Evolutionary conservation across 64 coral and sea anemone species (phyloP).

Genomic region (Astreopora myriophthalma): DNA sequence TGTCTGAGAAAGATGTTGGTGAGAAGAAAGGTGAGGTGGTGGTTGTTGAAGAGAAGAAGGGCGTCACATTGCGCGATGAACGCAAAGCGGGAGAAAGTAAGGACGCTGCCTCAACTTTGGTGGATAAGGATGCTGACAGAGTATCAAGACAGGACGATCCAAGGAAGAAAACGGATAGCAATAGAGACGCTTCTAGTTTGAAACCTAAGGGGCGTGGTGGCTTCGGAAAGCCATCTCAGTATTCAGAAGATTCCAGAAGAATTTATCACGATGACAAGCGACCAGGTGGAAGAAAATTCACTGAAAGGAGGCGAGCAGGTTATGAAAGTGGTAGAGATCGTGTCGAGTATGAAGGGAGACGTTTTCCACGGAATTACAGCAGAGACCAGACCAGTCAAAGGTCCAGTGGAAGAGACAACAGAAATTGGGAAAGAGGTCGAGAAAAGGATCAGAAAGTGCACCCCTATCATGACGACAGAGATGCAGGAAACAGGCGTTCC

Average conservation of each 20-base stretch:
- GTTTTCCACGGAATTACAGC: not conserved
- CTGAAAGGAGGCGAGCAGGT: not conserved
- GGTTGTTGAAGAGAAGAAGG: not conserved
- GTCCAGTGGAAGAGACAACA: conserved; percentile 25
- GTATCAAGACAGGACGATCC: not conserved
- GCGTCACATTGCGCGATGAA: not conserved
- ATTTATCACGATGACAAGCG: not conserved
- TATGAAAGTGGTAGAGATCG: not conserved
- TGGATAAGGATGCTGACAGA: not conserved
- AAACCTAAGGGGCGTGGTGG: conserved; percentile 47
- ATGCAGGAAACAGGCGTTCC: not conserved
- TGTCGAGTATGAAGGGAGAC: not conserved
- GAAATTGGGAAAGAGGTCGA: conserved; percentile 11
- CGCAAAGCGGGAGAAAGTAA: not conserved
- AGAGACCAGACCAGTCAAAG: conserved; percentile 7
- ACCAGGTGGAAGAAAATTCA: not conserved
- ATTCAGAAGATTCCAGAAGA: conserved; percentile 4
- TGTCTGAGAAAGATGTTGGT: not conserved
- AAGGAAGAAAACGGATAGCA: conserved; percentile 10
- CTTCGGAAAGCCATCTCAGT: not conserved
- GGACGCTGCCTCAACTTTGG: not conserved
- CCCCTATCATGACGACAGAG: not conserved
- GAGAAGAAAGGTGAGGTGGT: not conserved
- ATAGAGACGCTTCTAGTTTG: not conserved
- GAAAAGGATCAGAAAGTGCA: conserved; percentile 13